Evolutionary conservation across 2,888 invertebrate genomes (phyloP), one percentile per base, ranked within the genome.

Genomic region (Villa cingulata): DNA sequence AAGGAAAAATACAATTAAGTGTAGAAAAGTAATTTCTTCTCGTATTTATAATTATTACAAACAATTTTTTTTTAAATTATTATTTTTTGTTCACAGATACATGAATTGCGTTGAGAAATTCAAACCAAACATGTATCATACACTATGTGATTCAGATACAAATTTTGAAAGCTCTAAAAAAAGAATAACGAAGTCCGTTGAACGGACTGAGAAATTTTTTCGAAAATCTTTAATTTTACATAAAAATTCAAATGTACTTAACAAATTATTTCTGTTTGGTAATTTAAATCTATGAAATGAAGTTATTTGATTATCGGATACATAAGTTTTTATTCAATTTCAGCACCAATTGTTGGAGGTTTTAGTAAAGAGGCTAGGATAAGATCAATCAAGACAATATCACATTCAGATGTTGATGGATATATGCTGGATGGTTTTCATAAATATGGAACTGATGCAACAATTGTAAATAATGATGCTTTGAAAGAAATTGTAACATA

Each of bases 361-460:
- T 83, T 78, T 58, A 70, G 75, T 62, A 65, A 73, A n/a, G 70
- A 73, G 43, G 77, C 79, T 51, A 75, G 86, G 60, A 71, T 77
- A 53, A 71, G 74, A 45, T 82, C 78, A 45, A 78, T 84, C 17
- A 71, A 78, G 53, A 74, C 76, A 51, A 59, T 79, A 48, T 68
- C 78, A 53, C 67, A 65, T 15, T 65, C 79, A 18, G 63, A 72
- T 48, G 65, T 86, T 45, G 69, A 70, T 48, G 94, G 92, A 3
- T 84, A 81, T 63, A 73, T 88, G 2, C 74, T 94, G 39, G 86
- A 88, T 61, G 91, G 92, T 2, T 74, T 92, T 47, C 83, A 86
- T 56, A 80, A 77, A 57, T 82, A 84, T 59, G 83, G 86, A 52
- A 70, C 78, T 56, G 66, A 56, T 14, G 66, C 66, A 1, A 58